Base-by-base conservation (phyloP, 1,140 invertebrate species). In the Asobara japonica region DNA sequence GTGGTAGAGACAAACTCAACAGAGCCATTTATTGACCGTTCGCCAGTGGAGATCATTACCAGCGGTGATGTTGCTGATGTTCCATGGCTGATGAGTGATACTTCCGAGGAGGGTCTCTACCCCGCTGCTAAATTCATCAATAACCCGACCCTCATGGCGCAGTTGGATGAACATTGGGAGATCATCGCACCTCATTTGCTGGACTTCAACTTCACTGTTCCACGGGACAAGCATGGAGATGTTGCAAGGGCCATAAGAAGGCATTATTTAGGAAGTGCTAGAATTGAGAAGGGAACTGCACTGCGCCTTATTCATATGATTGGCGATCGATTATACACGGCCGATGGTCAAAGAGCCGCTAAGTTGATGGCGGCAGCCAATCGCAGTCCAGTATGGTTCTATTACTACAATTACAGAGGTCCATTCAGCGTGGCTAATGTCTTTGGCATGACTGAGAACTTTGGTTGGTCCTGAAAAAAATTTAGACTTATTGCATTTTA, bases 161-260 rank as follows among this genome's bases (percentile, higher is more conserved):
- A 90, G 13, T 71, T 92, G 16, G 88, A 91, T 61, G 77, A 86
- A 1, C 85, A 88, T 27, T 93, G 91, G 91, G 82, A 90, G 3
- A 78, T 87, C 45, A 79, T 92, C 1, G 88, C 88, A 1, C 89
- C 89, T 16, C 78, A 87, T 74, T 84, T 91, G 4, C 88, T 92
- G 8, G 91, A 91, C 75, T 91, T 88, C 75, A 91, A 92, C 71
- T 87, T 91, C 74, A 92, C 91, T 0, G 73, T 91, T 8, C 86
- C 89, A 0, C 74, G 79, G 13, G 75, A 82, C 6, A 80, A 82
- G 25, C 87, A 89, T 2, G 56, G 75, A 0, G 79, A 83, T 25
- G 85, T 89, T 1, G 86, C 89, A 0, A 78, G 76, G 10, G 85
- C 88, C 76, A 90, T 92, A 41, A 91, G 88, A 74, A 75, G 89